Evolutionary conservation across 2,888 invertebrate species (phyloP), one percentile per base, ranked within the genome.

Genomic region (Andrena praecox): DNA sequence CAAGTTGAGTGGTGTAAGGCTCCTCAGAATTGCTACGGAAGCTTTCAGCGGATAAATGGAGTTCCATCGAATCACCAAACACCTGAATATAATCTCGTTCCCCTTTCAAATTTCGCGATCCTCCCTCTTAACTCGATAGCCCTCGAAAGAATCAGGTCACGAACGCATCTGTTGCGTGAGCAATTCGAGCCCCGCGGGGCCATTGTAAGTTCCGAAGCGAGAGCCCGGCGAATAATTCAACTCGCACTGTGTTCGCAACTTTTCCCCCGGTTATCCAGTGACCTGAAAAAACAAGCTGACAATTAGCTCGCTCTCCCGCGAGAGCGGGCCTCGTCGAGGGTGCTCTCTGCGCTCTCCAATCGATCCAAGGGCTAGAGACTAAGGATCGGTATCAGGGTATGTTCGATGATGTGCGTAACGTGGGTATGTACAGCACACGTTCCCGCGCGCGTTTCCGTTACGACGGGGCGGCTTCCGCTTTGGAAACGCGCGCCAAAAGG

Each of bases 331-430:
- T 54, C 64, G 29, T 69, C 78, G 56, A 68, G 63, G 76, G 72
- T 83, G 83, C 33, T 79, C 76, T 77, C 77, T 59, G 77, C 84
- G 87, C 64, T 48, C 79, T 77, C 75, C 77, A 72, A 72, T 85
- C 78, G 81, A 73, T 85, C 80, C 66, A 76, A 56, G 76, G 73
- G 20, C 70, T 82, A 74, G 66, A 83, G 67, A 85, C 83, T 87
- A 87, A 83, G 87, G 87, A 87, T 85, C 78, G 31, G 80, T 79
- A 50, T 79, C 64, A 67, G 50, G 66, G 24, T 56, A 77, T 50
- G 69, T 71, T 78, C 83, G 72, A 87, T 87, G 85, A 73, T 72
- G 74, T 80, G 87, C 72, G 80, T 74, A 72, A 83, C 67, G 70
- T 81, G 77, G 78, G 54, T 79, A 85, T 80, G 72, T 85, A 87